Evolutionary conservation across 2,888 invertebrate species (phyloP).

Genomic region (Mamestra brassicae): DNA sequence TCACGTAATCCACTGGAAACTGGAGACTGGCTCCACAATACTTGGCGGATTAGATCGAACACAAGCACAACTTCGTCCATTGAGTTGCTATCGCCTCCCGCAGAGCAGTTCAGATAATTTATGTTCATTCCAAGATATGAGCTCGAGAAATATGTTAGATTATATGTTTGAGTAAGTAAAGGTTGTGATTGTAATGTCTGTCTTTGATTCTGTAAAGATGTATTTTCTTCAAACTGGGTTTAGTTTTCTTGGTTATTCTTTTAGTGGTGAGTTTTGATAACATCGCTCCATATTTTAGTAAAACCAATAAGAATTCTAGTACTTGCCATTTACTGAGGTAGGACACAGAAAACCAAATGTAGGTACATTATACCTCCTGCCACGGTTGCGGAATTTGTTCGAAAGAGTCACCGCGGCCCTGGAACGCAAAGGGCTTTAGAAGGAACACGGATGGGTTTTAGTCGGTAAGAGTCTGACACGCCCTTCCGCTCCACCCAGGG

Average conservation of each 20-base stretch:
- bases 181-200: conserved; percentile 3
- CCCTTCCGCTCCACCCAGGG: no score
- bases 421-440: no score
- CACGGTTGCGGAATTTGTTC: no score
- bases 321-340: not conserved
- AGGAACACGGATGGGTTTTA: no score
- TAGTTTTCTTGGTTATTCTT: not conserved
- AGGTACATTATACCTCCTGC: no score
- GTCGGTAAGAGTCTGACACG: no score
- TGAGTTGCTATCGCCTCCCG: conserved; percentile 53
- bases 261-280: not conserved
- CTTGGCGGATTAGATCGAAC: conserved; percentile 59
- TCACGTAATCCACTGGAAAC: conserved; percentile 55
- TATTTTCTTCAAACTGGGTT: not conserved
- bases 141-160: conserved; percentile 39
- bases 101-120: conserved; percentile 52
- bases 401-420: no score
- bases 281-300: not conserved
- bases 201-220: not conserved
- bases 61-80: conserved; percentile 58
- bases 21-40: conserved; percentile 51
- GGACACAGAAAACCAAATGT: not conserved
- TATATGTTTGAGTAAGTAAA: conserved; percentile 31
- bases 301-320: no score
- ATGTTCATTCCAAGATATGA: conserved; percentile 58